Evolutionary conservation across 2,797 vertebrate species (phyloP), one percentile per base, ranked within the genome.

Genomic region (Lacerta bilineata): DNA sequence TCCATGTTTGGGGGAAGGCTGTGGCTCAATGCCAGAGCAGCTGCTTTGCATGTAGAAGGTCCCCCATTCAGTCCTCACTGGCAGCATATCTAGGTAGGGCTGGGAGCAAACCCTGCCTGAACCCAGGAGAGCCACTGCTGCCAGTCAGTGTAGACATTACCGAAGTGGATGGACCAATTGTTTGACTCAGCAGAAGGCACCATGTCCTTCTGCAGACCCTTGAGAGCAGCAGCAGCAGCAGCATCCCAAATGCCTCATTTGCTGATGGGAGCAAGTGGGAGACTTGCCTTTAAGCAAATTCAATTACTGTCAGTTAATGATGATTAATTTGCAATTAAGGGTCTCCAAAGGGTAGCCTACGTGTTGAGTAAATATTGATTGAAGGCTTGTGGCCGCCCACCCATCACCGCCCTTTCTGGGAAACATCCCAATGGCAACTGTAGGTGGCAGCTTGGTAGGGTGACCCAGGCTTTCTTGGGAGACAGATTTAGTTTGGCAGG

Each of bases 301-400:
- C 91, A 91, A 93, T 95, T 95, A 92, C 94, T 95, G 72, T 91
- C 93, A 89, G 89, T 91, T 96, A 94, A 94, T 93, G 85, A 91
- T 93, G 93, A 92, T 93, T 94, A 91, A 93, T 96, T 93, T 93
- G 93, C 94, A 94, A 90, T 93, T 94, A 93, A 90, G 91, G 83
- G 91, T 89, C 88, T 95, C 91, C 88, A 93, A 95, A 92, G 94
- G 92, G 87, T 86, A 91, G 66, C 90, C 80, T 92, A 90, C 93
- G 90, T 93, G 90, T 91, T 93, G 95, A 92, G 93, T 90, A 93
- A 93, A 91, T 91, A 87, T 94, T 93, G 94, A 94, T 96, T 27
- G 23, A 27, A 69, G 20, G 61, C 20, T 92, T 92, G 84, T 89
- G 90, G 89, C 81, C 88, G 43, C 84, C 91, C 92, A 92, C 91